phyloP scores from a whole-genome alignment of 2,888 invertebrate genomes.

The Epirrita christyi region DNA sequence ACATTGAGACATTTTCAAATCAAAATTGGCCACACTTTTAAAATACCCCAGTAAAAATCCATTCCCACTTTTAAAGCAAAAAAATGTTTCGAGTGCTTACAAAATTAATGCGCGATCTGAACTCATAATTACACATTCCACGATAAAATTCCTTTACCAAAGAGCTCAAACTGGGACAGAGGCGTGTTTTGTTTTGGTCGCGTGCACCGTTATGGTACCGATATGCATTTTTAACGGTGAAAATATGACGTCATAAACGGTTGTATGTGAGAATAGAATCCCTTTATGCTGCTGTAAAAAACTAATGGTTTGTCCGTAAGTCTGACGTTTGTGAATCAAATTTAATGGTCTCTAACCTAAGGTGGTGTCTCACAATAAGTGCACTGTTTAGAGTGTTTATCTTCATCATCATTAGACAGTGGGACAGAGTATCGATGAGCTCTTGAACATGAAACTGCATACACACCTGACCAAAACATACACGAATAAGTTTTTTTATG shows the following conservation, averaged over 20 bases:
- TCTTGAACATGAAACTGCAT: no score
- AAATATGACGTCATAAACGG: conserved; percentile 50
- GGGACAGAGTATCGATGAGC: no score
- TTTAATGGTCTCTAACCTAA: no score
- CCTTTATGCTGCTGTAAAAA: conserved; percentile 9
- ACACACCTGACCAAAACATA: no score
- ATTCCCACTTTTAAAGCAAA: conserved; percentile 3
- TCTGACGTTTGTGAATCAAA: neutral
- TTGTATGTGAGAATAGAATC: conserved; percentile 41
- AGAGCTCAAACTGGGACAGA: conserved; percentile 27
- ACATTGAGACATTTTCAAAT: neutral
- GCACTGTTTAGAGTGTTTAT: neutral
- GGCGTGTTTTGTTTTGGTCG: conserved; percentile 41
- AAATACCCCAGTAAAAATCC: conserved; percentile 9
- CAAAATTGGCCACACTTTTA: conserved; percentile 1
- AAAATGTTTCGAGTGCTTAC: conserved; percentile 18
- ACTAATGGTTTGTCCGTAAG: neutral
- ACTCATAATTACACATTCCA: conserved; percentile 32
- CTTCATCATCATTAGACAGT: no score
- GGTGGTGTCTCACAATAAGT: neutral
- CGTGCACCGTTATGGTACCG: conserved; percentile 48
- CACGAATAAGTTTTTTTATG: no score
- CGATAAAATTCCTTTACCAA: conserved; percentile 32
- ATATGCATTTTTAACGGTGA: conserved; percentile 55
- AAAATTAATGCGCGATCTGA: conserved; percentile 26